These are phyloP conservation scores for Myotis lucifugus DNA, from an alignment of 2,113 vertebrate genomes.

Conservation along the genomic window DNA sequence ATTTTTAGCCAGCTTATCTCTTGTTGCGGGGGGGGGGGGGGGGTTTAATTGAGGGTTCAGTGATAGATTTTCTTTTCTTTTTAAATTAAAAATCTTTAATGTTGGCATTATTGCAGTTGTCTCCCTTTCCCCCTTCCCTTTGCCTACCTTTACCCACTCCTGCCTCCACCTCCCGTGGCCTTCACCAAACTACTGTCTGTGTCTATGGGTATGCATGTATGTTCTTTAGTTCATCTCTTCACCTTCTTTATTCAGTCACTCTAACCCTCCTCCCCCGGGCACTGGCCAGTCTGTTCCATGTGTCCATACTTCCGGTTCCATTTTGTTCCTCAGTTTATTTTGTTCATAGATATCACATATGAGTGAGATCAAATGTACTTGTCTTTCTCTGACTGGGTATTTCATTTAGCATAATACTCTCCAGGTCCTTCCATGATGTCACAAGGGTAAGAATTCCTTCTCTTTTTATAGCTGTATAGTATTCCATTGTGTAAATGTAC, in stretches of 20 bases:
- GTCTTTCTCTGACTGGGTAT: background rate
- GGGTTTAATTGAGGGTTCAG: background rate
- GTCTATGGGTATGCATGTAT: background rate
- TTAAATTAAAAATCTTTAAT: background rate
- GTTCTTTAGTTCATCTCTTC: background rate
- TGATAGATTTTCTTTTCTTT: background rate
- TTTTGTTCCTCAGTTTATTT: background rate
- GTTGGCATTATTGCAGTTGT: background rate
- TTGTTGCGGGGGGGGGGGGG: accelerated
- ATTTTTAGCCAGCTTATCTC: background rate
- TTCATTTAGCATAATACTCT: background rate
- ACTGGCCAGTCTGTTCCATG: background rate
- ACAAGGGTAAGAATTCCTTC: background rate
- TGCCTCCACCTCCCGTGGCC: background rate
- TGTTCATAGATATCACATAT: background rate
- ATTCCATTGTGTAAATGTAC: background rate
- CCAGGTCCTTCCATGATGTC: background rate
- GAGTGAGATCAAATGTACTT: background rate
- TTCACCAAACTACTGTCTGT: background rate
- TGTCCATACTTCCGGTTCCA: background rate
- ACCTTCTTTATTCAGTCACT: background rate
- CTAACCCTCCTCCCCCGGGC: background rate
- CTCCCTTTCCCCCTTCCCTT: background rate
- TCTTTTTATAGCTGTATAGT: background rate
- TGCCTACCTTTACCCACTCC: background rate